phyloP scores from a whole-genome alignment of 2,113 vertebrate genomes.

The Himantopus leucocephalus region DNA sequence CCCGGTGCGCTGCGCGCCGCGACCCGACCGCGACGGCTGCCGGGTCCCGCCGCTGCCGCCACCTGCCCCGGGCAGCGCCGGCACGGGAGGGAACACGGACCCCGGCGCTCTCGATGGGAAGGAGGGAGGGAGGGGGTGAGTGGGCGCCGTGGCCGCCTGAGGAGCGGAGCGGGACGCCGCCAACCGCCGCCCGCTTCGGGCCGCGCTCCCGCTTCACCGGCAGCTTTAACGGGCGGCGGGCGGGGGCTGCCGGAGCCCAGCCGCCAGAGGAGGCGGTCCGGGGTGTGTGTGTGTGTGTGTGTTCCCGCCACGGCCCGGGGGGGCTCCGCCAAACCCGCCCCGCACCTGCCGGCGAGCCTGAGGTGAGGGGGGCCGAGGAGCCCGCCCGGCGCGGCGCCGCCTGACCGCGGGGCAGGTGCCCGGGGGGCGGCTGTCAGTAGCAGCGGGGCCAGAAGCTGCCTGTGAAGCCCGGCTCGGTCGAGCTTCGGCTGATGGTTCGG shows the following conservation, averaged over 20 bases:
- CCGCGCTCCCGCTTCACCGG: neutral
- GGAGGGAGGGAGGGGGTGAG: neutral
- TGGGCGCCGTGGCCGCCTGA: neutral
- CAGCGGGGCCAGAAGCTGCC: too few relatives aligned
- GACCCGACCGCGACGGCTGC: neutral
- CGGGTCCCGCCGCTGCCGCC: too few relatives aligned
- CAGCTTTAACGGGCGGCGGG: neutral
- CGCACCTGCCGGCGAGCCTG: neutral
- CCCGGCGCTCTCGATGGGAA: neutral
- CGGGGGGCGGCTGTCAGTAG: neutral
- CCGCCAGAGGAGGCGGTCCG: neutral
- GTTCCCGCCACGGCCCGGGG: neutral
- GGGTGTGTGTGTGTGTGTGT: neutral
- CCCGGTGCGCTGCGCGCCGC: constrained; percentile 15
- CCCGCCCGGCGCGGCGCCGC: neutral
- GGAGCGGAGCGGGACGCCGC: neutral
- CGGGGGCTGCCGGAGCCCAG: neutral
- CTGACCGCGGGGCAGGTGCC: neutral
- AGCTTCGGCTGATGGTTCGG: neutral
- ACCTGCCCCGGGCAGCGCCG: neutral
- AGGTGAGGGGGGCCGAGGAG: neutral
- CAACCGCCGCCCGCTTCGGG: too few relatives aligned
- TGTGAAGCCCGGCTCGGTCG: neutral
- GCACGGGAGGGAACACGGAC: too few relatives aligned
- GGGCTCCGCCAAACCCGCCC: neutral